Base-by-base conservation (phyloP, 1,140 invertebrate genomes). In the Tetraneura akinire region DNA sequence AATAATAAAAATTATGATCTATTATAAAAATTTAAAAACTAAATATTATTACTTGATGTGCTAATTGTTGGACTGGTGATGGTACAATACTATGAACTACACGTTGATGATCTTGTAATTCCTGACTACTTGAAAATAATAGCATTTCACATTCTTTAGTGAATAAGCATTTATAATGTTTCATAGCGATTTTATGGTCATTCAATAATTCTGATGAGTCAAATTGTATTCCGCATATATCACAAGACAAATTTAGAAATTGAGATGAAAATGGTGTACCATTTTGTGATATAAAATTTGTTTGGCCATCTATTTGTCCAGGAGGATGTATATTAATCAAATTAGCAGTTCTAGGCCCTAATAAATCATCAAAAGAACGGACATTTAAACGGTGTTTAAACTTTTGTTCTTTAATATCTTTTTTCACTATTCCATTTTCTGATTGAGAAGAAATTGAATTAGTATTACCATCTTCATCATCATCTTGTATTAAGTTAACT, bases 1-100 rank as follows among this genome's bases (percentile, higher is more conserved):
- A n/a, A n/a, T n/a, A 64, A n/a, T 64, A 18, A 64, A 32, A 64
- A 64, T 64, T 64, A 0, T 32, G 26, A 37, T 16, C 0, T 45
- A 45, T 42, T 45, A 45, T 42, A 10, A 66, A 66, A 6, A 42
- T 68, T 11, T 47, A 45, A 37, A 37, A 37, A 37, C 32, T 4
- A 37, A 37, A 37, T 37, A 70, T 29, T 73, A 11, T 66, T 51
- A 83, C 87, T 81, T 88, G 87, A 80, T 88, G 87, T 3, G 86
- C 87, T n/a, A 87, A 81, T 80, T 88, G 87, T 78, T 88, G 87
- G 5, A 88, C 86, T n/a, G 86, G 86, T n/a, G 87, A 85, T 57
- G 86, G 81, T 23, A 84, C 82, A 0, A 85, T 84, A 8, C 85
- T 85, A 16, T 88, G 87, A 18, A 81, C 81, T 14, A 86, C 85